Conservation (phyloP, 2,888 invertebrate species). For the Polymixis flavicincta region DNA sequence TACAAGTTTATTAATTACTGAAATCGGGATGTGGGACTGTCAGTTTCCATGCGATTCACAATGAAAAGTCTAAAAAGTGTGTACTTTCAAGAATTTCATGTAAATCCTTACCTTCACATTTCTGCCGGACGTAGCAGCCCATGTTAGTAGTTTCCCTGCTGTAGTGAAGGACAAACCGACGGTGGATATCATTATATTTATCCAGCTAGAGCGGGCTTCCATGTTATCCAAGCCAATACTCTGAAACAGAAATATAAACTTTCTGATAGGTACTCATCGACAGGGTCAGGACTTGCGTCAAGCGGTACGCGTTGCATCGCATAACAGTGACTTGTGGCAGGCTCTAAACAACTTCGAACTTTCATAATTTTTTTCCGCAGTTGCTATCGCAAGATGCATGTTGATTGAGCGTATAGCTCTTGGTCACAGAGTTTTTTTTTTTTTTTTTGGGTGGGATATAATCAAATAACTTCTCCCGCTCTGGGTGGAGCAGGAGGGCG, state of each 20-base stretch:
- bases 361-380: no score
- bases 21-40: neutral
- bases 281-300: no score
- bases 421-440: neutral
- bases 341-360: no score
- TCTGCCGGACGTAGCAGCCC: conserved; percentile 75
- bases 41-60: neutral
- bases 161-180: conserved; percentile 83
- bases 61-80: no score
- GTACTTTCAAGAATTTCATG: neutral
- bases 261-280: neutral
- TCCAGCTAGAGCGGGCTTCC: conserved; percentile 81
- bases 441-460: no score
- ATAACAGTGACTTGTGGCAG: no score
- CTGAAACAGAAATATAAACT: conserved; percentile 20
- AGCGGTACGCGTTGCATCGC: no score
- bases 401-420: neutral
- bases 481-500: no score
- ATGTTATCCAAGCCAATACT: conserved; percentile 56
- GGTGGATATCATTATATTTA: conserved; percentile 83
- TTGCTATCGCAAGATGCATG: neutral
- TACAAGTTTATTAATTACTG: neutral
- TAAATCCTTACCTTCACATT: conserved; percentile 66
- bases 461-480: no score
- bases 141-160: conserved; percentile 76